Evolutionary conservation across 92 coral and sea anemone genomes (phyloP).

Genomic region (Bergia sp.): DNA sequence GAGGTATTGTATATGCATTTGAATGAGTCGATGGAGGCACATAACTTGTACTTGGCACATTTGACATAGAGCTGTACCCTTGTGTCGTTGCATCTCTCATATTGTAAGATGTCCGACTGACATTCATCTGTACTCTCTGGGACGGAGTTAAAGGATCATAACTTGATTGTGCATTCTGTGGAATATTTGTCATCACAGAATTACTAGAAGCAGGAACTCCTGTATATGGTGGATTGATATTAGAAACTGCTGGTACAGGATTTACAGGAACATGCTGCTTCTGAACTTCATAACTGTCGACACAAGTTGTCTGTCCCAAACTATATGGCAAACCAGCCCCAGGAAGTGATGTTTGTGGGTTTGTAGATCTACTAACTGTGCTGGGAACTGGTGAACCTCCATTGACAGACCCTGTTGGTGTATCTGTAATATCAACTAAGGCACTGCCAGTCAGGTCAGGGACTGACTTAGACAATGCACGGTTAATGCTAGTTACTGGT

Average conservation of each 20-base stretch:
- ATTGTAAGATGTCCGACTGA: constrained; percentile 7
- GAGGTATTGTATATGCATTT: not conserved
- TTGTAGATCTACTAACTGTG: not conserved
- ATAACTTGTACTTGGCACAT: not conserved
- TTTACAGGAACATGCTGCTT: not conserved
- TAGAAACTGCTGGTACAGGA: not conserved
- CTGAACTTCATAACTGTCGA: not conserved
- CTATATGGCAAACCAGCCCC: not conserved
- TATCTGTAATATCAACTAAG: constrained; percentile 64
- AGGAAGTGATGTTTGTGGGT: constrained; percentile 1
- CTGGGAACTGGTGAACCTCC: not conserved
- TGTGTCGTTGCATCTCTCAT: constrained; percentile 18
- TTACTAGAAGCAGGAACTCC: not conserved
- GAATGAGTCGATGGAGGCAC: not conserved
- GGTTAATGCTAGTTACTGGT: constrained; percentile 31
- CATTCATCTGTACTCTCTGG: not conserved
- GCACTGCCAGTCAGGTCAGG: constrained; percentile 64
- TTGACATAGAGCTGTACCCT: constrained; percentile 11
- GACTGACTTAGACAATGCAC: constrained; percentile 59
- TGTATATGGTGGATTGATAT: not conserved
- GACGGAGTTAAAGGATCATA: not conserved
- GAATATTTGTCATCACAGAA: not conserved
- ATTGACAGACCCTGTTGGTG: not conserved
- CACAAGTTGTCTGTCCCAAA: not conserved
- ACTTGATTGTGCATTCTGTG: not conserved